Conservation (phyloP, 2,797 vertebrate species). For the Clamator glandarius region DNA sequence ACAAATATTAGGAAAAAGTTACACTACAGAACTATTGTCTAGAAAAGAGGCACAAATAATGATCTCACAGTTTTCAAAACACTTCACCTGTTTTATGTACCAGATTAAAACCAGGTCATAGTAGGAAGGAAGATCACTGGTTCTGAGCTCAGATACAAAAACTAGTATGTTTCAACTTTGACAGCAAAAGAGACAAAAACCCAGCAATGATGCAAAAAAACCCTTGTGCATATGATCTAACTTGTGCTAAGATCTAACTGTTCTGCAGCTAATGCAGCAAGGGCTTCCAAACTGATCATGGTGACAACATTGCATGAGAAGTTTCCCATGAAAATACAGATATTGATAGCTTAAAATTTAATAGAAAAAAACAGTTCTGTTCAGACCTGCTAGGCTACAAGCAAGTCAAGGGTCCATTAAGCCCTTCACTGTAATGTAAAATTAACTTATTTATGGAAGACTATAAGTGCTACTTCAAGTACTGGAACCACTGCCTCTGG, state of each 20-base stretch:
- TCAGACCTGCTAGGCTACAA: conserved; percentile 50
- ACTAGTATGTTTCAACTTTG: neutral
- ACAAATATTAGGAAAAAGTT: neutral
- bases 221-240: neutral
- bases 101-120: neutral
- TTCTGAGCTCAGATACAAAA: neutral
- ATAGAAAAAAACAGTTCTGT: conserved; percentile 48
- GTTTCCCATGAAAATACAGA: conserved; percentile 2
- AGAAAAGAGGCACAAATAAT: neutral
- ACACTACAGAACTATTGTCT: neutral
- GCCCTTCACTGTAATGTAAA: conserved; percentile 44
- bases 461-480: conserved; percentile 50
- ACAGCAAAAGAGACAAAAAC: neutral
- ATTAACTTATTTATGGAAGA: conserved; percentile 68
- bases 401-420: conserved; percentile 57
- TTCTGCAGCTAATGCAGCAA: neutral
- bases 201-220: neutral
- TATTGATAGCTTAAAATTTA: conserved; percentile 46
- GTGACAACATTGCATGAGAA: neutral
- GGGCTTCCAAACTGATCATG: neutral
- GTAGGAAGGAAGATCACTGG: neutral
- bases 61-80: neutral
- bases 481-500: conserved; percentile 3
- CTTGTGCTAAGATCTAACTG: neutral
- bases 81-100: neutral